Conservation (phyloP, 1,140 invertebrate species). For the Ceratina calcarata region DNA sequence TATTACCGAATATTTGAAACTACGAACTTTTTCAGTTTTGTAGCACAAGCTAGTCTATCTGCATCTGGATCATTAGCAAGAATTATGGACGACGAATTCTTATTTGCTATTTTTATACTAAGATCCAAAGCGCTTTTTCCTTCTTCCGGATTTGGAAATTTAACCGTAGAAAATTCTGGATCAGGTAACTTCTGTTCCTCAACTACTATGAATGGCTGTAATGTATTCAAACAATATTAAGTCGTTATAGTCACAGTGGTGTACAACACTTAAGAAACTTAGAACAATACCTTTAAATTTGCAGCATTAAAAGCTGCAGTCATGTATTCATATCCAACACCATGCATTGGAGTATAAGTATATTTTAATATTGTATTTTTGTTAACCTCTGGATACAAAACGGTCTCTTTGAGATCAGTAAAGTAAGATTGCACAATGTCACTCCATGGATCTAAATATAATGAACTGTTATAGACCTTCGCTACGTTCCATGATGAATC, state of each 20-base stretch:
- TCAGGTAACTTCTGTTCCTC: slow-evolving; percentile 92
- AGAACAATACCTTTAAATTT: slow-evolving; percentile 85
- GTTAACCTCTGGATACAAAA: slow-evolving; percentile 83
- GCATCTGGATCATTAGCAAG: slow-evolving; percentile 99
- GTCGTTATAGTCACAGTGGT: too few relatives aligned
- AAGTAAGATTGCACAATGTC: slow-evolving; percentile 86
- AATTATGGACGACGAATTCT: slow-evolving; percentile 87
- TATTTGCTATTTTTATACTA: slow-evolving; percentile 91
- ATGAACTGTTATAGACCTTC: slow-evolving; percentile 75
- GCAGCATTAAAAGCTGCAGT: slow-evolving; percentile 87
- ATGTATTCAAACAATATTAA: slow-evolving; percentile 41
- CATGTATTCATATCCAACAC: slow-evolving; percentile 94
- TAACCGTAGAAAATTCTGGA: slow-evolving; percentile 98
- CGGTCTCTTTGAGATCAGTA: slow-evolving; percentile 81
- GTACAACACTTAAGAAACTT: background rate
- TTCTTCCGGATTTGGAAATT: slow-evolving; percentile 99
- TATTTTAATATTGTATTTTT: slow-evolving; percentile 84
- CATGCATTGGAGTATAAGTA: slow-evolving; percentile 98
- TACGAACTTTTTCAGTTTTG: slow-evolving; percentile 83
- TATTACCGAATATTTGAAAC: background rate
- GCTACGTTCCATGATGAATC: slow-evolving; percentile 85
- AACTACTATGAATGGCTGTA: slow-evolving; percentile 88
- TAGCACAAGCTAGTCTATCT: slow-evolving; percentile 96
- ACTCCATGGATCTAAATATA: slow-evolving; percentile 82
- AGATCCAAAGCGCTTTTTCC: slow-evolving; percentile 93